Evolutionary conservation across 2,797 vertebrate genomes (phyloP).

Genomic region (Notolepis coatsorum): DNA sequence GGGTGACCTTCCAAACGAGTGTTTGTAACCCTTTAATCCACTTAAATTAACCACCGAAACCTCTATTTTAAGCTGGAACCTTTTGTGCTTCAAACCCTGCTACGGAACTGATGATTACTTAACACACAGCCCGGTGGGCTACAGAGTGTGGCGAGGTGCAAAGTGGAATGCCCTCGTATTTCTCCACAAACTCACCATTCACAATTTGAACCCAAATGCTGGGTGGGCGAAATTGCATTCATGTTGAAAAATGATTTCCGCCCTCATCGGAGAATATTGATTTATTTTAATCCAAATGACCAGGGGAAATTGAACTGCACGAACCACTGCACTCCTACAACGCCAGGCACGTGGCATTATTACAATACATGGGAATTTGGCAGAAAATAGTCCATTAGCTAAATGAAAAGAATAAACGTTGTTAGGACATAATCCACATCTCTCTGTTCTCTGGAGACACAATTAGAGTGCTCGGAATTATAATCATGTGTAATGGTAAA

Average conservation of each 20-base stretch:
- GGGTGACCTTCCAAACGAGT: conserved; percentile 55
- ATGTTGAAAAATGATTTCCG: conserved; percentile 33
- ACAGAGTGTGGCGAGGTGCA: conserved; percentile 18
- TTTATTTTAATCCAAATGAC: conserved; percentile 73
- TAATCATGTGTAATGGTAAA: background rate
- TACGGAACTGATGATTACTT: conserved; percentile 40
- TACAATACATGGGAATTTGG: conserved; percentile 61
- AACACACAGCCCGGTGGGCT: conserved; percentile 18
- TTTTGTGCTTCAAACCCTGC: conserved; percentile 28
- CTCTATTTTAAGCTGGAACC: conserved; percentile 43
- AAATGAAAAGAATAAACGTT: conserved; percentile 58
- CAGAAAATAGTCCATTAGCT: conserved; percentile 53
- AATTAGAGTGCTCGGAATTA: conserved; percentile 39
- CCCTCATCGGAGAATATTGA: conserved; percentile 61
- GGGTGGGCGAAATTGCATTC: conserved; percentile 16
- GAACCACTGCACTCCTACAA: conserved; percentile 70
- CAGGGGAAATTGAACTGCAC: conserved; percentile 73
- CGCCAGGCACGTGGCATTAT: conserved; percentile 62
- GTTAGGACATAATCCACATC: conserved; percentile 44
- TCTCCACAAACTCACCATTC: conserved; percentile 33
- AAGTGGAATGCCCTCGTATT: conserved; percentile 22
- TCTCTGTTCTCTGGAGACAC: conserved; percentile 24
- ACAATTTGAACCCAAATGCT: conserved; percentile 23
- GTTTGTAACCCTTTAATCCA: conserved; percentile 60
- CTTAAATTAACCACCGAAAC: conserved; percentile 61